Conservation (phyloP, 2,113 vertebrate species). For the Campylomormyrus numenius region DNA sequence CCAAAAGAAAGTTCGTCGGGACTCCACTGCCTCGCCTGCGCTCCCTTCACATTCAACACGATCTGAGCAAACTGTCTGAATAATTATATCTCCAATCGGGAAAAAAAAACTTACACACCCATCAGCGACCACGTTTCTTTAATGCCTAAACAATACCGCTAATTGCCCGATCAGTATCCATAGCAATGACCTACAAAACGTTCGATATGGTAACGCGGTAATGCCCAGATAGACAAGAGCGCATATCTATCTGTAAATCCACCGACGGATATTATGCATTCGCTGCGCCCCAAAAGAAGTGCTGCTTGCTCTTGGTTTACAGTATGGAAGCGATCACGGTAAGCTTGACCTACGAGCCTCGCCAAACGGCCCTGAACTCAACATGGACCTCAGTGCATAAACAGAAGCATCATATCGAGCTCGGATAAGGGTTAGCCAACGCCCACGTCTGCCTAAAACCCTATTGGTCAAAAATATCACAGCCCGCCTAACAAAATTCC, state of each 20-base stretch:
- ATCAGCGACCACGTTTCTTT: not conserved
- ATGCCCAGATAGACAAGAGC: not conserved
- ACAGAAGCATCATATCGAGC: constrained; percentile 40
- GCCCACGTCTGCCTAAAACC: not conserved
- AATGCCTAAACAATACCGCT: not conserved
- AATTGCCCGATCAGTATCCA: not conserved
- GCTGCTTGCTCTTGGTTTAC: not conserved
- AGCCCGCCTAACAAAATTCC: not conserved
- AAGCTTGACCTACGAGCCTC: constrained; percentile 57
- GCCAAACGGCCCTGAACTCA: constrained; percentile 56
- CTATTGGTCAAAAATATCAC: constrained; percentile 34
- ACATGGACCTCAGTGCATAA: constrained; percentile 63
- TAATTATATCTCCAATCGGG: not conserved
- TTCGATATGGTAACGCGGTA: not conserved
- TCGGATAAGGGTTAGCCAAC: constrained; percentile 33
- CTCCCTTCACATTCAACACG: not conserved
- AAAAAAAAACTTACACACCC: not conserved
- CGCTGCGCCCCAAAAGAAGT: not conserved
- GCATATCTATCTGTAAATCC: not conserved
- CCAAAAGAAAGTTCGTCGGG: not conserved
- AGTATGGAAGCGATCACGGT: constrained; percentile 22
- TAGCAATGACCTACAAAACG: constrained; percentile 22
- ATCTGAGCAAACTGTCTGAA: not conserved
- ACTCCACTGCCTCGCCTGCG: not conserved
- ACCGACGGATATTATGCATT: not conserved